Evolutionary conservation across 2,888 invertebrate genomes (phyloP).

Genomic region (Pterobdella sp.): DNA sequence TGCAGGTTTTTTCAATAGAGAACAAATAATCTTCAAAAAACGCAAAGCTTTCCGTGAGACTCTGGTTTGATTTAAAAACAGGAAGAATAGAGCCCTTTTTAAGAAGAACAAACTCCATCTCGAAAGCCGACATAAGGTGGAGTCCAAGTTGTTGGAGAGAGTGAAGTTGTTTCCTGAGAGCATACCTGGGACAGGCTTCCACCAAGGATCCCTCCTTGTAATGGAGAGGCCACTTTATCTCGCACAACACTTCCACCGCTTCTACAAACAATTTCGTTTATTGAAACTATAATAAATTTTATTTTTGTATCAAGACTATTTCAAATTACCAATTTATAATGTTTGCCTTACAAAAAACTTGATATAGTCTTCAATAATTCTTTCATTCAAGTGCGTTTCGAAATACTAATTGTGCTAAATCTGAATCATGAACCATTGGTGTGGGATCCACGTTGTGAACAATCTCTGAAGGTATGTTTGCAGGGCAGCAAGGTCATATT

Average conservation of each 20-base stretch:
- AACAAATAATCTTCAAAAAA: constrained; percentile 31
- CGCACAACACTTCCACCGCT: constrained; percentile 33
- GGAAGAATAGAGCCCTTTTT: constrained; percentile 26
- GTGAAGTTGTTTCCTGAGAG: constrained; percentile 28
- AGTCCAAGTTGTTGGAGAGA: constrained; percentile 28
- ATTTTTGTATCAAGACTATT: too few species aligned
- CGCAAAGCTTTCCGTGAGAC: constrained; percentile 14
- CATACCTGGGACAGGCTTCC: constrained; percentile 28
- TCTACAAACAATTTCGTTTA: too few species aligned
- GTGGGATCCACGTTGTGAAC: too few species aligned
- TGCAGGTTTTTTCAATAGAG: constrained; percentile 13
- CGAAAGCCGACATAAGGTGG: constrained; percentile 32
- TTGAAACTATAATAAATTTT: too few species aligned
- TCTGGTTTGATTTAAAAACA: constrained; percentile 21
- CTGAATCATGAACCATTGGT: too few species aligned
- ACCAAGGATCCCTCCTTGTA: constrained; percentile 23
- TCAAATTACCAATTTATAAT: too few species aligned
- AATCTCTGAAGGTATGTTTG: too few species aligned
- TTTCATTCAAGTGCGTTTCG: too few species aligned
- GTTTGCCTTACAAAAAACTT: too few species aligned
- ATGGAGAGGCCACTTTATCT: constrained; percentile 25
- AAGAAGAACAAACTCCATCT: constrained; percentile 34
- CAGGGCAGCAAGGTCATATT: too few species aligned
- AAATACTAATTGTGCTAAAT: too few species aligned
- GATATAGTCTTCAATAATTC: too few species aligned